These are phyloP conservation scores for Syritta pipiens DNA, from an alignment of 2,888 invertebrate species.

Conservation along the genomic window DNA sequence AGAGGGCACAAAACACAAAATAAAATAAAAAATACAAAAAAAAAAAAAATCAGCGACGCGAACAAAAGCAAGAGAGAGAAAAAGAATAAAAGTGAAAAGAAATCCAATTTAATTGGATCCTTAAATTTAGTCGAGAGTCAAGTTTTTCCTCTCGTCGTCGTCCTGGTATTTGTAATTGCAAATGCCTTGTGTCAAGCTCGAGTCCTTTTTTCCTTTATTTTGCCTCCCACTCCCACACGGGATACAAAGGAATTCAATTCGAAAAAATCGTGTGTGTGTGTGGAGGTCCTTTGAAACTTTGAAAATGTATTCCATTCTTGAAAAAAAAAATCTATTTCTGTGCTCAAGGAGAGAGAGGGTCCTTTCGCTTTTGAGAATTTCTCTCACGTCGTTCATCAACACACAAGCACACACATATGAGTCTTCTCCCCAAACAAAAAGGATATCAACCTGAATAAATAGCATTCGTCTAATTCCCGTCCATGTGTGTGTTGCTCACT, in stretches of 20 bases:
- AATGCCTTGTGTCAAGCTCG: conserved; percentile 29
- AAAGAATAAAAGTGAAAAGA: conserved; percentile 19
- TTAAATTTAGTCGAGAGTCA: conserved; percentile 41
- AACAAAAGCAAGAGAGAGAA: background rate
- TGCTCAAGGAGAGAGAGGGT: too few species aligned
- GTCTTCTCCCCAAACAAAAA: conserved; percentile 25
- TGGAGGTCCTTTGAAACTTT: conserved; percentile 10
- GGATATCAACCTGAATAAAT: conserved; percentile 52
- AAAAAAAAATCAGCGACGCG: conserved; percentile 17
- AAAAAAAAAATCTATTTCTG: conserved; percentile 7
- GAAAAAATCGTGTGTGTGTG: conserved; percentile 12
- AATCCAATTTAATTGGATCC: conserved; percentile 65
- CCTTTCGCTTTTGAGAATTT: conserved; percentile 3
- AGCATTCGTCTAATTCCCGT: conserved; percentile 18
- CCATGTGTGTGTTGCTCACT: conserved; percentile 4
- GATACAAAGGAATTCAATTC: conserved; percentile 45
- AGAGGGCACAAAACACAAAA: background rate
- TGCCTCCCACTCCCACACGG: background rate
- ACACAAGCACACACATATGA: conserved; percentile 1
- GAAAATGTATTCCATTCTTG: conserved; percentile 34
- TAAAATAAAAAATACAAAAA: background rate
- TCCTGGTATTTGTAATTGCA: conserved; percentile 53
- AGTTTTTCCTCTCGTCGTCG: conserved; percentile 24
- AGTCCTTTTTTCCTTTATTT: conserved; percentile 8
- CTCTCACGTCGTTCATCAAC: conserved; percentile 35